Conservation (phyloP, 2,888 invertebrate genomes). For the Phengaris alcon region DNA sequence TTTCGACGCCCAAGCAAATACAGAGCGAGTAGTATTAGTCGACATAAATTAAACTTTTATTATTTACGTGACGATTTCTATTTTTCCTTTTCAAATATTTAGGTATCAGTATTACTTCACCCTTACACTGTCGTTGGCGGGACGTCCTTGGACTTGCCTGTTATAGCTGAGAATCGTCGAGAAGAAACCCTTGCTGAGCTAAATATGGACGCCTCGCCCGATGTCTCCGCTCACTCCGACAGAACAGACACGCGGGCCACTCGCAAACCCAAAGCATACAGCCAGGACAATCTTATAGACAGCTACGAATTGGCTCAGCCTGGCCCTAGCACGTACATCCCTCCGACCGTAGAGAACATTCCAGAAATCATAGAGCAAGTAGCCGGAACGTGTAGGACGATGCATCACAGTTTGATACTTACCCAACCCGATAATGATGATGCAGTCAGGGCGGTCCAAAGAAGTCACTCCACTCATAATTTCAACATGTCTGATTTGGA, state of each 20-base stretch:
- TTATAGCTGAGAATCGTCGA: conserved; percentile 54
- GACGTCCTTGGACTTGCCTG: conserved; percentile 61
- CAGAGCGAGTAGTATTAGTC: too few species aligned
- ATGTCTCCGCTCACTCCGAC: conserved; percentile 35
- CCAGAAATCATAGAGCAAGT: conserved; percentile 33
- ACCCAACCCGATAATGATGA: conserved; percentile 49
- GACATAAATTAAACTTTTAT: too few species aligned
- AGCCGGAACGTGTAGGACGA: conserved; percentile 32
- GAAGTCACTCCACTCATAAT: conserved; percentile 55
- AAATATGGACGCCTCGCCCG: conserved; percentile 43
- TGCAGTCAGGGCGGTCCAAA: conserved; percentile 46
- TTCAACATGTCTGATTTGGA: conserved; percentile 43
- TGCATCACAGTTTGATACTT: conserved; percentile 59
- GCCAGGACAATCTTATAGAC: conserved; percentile 46
- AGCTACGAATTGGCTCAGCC: conserved; percentile 35
- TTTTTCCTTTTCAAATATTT: conserved; percentile 22
- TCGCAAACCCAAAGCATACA: conserved; percentile 50
- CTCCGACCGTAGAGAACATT: conserved; percentile 35
- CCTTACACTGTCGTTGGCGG: conserved; percentile 58
- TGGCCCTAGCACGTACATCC: conserved; percentile 35
- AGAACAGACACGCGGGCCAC: conserved; percentile 22
- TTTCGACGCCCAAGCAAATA: background rate
- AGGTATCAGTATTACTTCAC: conserved; percentile 67
- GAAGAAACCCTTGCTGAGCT: conserved; percentile 53
- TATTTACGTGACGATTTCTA: too few species aligned